Percentiles rank a stretch among this genome's conserved stretches.
These are phyloP conservation scores for Rhineura floridana DNA, from an alignment of 2,113 vertebrate genomes.

Conservation along the genomic window DNA sequence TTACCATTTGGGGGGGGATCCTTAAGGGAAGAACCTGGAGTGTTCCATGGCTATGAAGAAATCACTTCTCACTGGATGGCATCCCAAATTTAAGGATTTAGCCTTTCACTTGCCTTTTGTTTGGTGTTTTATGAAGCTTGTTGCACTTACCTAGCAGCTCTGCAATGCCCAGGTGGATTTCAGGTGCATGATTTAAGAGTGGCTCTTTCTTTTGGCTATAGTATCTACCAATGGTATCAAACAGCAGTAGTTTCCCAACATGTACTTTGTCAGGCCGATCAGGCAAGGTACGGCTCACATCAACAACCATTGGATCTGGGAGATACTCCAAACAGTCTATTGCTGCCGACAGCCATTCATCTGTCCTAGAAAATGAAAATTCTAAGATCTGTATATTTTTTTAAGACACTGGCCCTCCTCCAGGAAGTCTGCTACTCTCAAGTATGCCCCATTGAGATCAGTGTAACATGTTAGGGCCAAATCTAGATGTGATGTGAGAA, in stretches of 20 bases:
- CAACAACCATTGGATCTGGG: slow-evolving; percentile 90
- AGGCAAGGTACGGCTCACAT: slow-evolving; percentile 89
- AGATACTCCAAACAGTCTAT: slow-evolving; percentile 94
- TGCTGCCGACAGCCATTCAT: slow-evolving; percentile 92
- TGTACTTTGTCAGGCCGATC: slow-evolving; percentile 78
- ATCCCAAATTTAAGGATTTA: background rate
- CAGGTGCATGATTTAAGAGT: slow-evolving; percentile 87
- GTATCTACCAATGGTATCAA: slow-evolving; percentile 84
- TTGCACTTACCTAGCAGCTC: slow-evolving; percentile 89
- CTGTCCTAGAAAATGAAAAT: slow-evolving; percentile 77
- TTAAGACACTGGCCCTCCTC: no score
- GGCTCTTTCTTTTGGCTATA: slow-evolving; percentile 86
- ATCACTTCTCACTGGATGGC: background rate
- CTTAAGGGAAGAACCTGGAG: background rate
- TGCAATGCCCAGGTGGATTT: slow-evolving; percentile 92
- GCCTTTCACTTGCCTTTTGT: background rate
- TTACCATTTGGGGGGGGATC: background rate
- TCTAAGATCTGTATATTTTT: background rate
- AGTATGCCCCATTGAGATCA: background rate
- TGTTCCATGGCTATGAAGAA: background rate
- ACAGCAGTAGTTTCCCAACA: slow-evolving; percentile 86
- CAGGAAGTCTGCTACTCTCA: background rate
- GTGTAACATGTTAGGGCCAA: background rate
- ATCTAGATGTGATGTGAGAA: background rate
- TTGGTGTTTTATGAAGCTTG: no score